phyloP scores from a whole-genome alignment of 2,888 invertebrate species.

The Hesperia comma region DNA sequence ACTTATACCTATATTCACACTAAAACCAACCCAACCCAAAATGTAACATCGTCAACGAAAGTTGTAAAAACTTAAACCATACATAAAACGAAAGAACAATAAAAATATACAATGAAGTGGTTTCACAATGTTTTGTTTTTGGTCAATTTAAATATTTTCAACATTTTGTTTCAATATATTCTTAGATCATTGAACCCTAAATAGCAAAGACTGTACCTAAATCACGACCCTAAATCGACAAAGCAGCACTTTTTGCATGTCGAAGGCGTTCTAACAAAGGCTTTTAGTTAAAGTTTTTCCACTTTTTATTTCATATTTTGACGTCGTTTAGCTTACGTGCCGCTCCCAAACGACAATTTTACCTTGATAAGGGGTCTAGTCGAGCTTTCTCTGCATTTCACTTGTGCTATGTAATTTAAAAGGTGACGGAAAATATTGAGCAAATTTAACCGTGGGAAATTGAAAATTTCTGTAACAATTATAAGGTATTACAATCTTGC shows the following conservation, averaged over 20 bases:
- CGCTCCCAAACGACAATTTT: constrained; percentile 27
- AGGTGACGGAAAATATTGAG: background rate
- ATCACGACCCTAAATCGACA: background rate
- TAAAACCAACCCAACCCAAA: no score
- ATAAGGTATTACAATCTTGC: background rate
- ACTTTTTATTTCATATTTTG: constrained; percentile 39
- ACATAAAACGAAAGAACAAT: no score
- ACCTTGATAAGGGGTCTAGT: constrained; percentile 24
- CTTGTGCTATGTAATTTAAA: constrained; percentile 8
- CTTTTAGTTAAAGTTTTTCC: constrained; percentile 45
- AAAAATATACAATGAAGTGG: no score
- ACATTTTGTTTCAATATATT: no score
- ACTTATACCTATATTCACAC: no score
- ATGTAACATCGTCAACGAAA: no score
- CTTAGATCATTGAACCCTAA: no score
- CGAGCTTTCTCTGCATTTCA: constrained; percentile 4
- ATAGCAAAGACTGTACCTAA: no score
- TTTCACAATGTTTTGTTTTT: no score
- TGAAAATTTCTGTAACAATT: constrained; percentile 2
- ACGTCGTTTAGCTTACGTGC: constrained; percentile 45
- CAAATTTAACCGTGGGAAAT: background rate
- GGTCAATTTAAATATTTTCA: no score
- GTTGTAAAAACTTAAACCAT: no score
- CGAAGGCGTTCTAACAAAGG: constrained; percentile 49
- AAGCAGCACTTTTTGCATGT: constrained; percentile 49